Base-by-base conservation (phyloP, 92 coral and sea anemone species). In the Paragorgia papillata region DNA sequence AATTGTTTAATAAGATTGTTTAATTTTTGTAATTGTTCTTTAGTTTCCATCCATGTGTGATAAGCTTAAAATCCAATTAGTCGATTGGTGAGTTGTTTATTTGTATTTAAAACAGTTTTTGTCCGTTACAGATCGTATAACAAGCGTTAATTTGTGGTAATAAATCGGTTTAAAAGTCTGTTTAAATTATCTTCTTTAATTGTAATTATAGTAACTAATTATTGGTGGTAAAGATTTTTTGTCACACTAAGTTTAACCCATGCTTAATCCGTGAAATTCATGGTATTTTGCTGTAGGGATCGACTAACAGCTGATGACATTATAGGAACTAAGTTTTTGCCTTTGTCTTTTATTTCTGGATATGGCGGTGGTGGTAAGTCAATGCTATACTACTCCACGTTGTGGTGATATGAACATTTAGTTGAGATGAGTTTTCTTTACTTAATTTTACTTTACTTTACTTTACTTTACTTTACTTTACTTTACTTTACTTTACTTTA, bases 41-140 rank as follows among this genome's bases (percentile, higher is more conserved):
- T 25, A 90, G 96, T 69, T 90, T 63, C 96, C 96, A 28, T 83
- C 96, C 29, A 90, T 90, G 96, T 85, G 89, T 57, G 96, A 90
- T 40, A 84, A 79, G 69, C 37, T 90, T 24, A 90, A 90, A 57
- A 57, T 90, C n/a, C 96, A 90, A 81, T 57, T 90, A 27, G 77
- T 74, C 80, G 96, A 90, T 75, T 90, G 96, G 96, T 90, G 65
- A 81, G 91, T 65, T 37, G 10, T 37, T 37, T 37, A 37, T 37
- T 37, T 4, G 43, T 37, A 37, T 37, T 10, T 37, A n/a, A n/a
- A n/a, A n/a, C n/a, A n/a, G n/a, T n/a, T n/a, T n/a, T n/a, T n/a
- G n/a, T n/a, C n/a, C n/a, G n/a, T n/a, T n/a, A n/a, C n/a, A n/a
- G n/a, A n/a, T n/a, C n/a, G n/a, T n/a, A n/a, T n/a, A n/a, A n/a